Base-by-base conservation (phyloP, 2,113 vertebrate species). In the Colistium nudipinnis region DNA sequence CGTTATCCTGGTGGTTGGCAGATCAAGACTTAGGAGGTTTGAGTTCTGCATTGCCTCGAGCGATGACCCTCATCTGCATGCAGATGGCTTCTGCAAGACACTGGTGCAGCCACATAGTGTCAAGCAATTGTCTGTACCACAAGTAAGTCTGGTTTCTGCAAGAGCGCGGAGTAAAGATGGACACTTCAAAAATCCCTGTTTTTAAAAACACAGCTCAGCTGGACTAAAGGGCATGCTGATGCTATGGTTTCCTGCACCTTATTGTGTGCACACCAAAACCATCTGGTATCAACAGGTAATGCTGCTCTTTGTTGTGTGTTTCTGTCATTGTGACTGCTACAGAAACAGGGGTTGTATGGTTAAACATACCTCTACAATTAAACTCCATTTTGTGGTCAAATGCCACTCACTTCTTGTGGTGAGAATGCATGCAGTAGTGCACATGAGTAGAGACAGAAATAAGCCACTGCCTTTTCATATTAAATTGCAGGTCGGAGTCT, bases 21-120 rank as follows among this genome's bases (percentile, higher is more conserved):
- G 88, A 90, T 88, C 90, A 90, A 90, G 85, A 89, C 90, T 88
- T 66, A 45, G 78, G 81, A 90, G 84, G 83, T 85, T 86, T 91
- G 88, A 89, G 82, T 86, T 54, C 79, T 81, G 78, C 67, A 89
- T 84, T 77, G 89, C 86, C 87, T 82, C 75, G 75, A 90, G 88
- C 81, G 25, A 67, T 54, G 62, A 59, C 63, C 73, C 67, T 91
- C 89, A 90, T 90, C 81, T 89, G 83, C 80, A 91, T 91, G 87
- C 81, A 47, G 24, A 39, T 24, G 76, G 78, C 81, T 62, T 63
- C 70, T 45, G 70, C 76, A 30, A 83, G 70, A 33, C 66, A 74
- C 36, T 74, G 70, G 78, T 76, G 70, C 75, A 71, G 81, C 62
- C 70, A 72, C 80, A 84, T 89, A 89, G 85, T 88, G 85, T 90